Percentiles rank a stretch among this genome's conserved stretches.
These are phyloP conservation scores for Grapholita molesta DNA, from an alignment of 1,140 invertebrate species.

Conservation along the genomic window DNA sequence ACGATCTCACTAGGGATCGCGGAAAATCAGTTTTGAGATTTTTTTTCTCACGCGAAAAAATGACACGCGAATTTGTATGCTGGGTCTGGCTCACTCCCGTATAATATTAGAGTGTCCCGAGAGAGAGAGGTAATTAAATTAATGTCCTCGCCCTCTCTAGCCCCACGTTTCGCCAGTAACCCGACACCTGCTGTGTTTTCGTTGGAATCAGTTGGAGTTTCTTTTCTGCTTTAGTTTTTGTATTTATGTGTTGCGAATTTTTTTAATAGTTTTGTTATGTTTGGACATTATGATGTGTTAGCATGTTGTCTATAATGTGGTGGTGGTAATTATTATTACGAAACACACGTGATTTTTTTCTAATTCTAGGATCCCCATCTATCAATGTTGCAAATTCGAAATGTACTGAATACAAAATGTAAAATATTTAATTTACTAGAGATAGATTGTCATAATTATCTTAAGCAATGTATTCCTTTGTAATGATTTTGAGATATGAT, in stretches of 20 bases:
- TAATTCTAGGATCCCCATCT: no score
- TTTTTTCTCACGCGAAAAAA: constrained; percentile 76
- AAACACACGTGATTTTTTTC: no score
- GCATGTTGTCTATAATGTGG: no score
- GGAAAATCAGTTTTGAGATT: constrained; percentile 69
- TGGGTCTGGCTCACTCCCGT: constrained; percentile 48
- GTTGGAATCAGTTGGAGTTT: constrained; percentile 24
- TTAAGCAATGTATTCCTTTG: no score
- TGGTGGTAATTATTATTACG: no score
- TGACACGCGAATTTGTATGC: constrained; percentile 66
- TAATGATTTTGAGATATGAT: no score
- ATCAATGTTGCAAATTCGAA: no score
- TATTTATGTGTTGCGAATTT: constrained; percentile 20
- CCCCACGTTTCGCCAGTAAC: constrained; percentile 62
- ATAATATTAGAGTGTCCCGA: constrained; percentile 73
- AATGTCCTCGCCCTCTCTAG: constrained; percentile 71
- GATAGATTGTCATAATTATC: no score
- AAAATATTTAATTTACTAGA: no score
- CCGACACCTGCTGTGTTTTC: constrained; percentile 72
- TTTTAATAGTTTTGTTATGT: neutral
- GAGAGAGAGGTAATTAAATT: constrained; percentile 77
- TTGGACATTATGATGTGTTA: neutral
- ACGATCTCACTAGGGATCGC: constrained; percentile 60
- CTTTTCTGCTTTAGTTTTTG: constrained; percentile 12
- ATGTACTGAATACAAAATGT: no score